phyloP scores from a whole-genome alignment of 2,888 invertebrate genomes.

The Drosophila borealis region DNA sequence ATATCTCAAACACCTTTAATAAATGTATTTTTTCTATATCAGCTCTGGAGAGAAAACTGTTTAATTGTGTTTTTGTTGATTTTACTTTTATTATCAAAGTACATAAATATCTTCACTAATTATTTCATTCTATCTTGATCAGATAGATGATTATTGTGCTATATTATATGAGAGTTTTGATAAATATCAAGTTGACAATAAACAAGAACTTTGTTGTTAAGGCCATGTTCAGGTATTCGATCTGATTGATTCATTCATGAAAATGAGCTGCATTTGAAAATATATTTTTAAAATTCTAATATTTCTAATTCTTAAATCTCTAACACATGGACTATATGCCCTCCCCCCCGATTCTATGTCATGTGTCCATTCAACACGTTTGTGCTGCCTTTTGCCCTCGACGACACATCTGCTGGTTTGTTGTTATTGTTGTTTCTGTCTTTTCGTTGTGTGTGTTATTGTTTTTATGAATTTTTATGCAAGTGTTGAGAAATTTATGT shows the following conservation, averaged over 20 bases:
- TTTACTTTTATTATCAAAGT: no score
- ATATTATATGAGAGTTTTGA: no score
- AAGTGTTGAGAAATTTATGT: slow-evolving; percentile 80
- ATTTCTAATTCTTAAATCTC: not conserved
- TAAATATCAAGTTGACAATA: no score
- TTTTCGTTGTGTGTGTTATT: slow-evolving; percentile 51
- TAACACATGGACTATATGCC: not conserved
- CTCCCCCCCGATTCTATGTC: not conserved
- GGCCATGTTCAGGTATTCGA: no score
- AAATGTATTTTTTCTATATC: no score
- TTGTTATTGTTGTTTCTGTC: slow-evolving; percentile 23
- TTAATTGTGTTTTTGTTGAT: no score
- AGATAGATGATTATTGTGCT: no score
- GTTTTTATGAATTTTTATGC: slow-evolving; percentile 76
- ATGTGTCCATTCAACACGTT: slow-evolving; percentile 27
- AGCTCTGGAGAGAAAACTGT: no score
- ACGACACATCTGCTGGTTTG: slow-evolving; percentile 65
- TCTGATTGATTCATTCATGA: not conserved
- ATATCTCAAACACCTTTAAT: no score
- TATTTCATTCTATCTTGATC: no score
- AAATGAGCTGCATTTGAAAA: not conserved
- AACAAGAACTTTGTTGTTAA: no score
- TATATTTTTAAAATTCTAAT: not conserved
- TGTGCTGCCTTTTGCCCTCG: slow-evolving; percentile 24
- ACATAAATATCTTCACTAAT: no score